phyloP scores from a whole-genome alignment of 2,888 invertebrate species.

The Parnassius apollo region DNA sequence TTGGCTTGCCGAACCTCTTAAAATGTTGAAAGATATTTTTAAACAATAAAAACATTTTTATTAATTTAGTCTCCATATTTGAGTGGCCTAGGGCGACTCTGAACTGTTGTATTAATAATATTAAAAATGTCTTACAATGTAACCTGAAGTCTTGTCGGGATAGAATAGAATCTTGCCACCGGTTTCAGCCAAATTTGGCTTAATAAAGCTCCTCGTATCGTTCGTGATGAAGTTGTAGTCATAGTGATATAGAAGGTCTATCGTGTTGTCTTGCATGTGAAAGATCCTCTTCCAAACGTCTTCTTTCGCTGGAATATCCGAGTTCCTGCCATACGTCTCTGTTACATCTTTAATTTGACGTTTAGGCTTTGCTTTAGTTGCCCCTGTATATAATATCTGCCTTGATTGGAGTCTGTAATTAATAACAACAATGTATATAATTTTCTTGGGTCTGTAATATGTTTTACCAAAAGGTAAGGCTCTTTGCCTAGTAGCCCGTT shows the following conservation, averaged over 20 bases:
- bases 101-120: not conserved
- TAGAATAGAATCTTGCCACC: constrained; percentile 84
- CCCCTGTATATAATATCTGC: constrained; percentile 56
- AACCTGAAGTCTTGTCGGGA: constrained; percentile 83
- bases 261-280: constrained; percentile 79
- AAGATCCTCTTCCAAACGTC: constrained; percentile 86
- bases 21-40: no score
- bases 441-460: no score
- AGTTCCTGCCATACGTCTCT: constrained; percentile 84
- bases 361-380: constrained; percentile 56
- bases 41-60: no score
- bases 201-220: constrained; percentile 83
- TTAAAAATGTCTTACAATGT: constrained; percentile 76
- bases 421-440: no score
- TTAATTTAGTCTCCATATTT: no score
- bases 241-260: constrained; percentile 84
- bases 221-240: constrained; percentile 82
- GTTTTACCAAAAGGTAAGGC: no score
- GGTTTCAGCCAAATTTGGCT: constrained; percentile 86
- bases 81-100: not conserved
- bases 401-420: constrained; percentile 57
- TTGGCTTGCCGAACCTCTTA: no score
- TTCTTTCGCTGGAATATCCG: constrained; percentile 73
- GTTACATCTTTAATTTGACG: constrained; percentile 68
- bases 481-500: no score